Evolutionary conservation across 2,888 invertebrate genomes (phyloP).

Genomic region (Conops quadrifasciatus): DNA sequence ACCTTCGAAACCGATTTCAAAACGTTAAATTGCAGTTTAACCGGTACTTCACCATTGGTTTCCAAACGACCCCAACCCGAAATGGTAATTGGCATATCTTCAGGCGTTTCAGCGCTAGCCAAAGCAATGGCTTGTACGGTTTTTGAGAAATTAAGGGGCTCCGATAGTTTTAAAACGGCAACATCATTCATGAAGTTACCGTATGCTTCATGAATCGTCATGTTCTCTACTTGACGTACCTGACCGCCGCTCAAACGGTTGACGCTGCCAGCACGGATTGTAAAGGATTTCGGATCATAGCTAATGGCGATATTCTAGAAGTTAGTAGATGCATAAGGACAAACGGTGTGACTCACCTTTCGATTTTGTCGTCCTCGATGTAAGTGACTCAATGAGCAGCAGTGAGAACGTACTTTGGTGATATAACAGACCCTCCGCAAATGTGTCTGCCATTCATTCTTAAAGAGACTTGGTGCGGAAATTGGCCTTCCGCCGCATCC

Average conservation of each 20-base stretch:
- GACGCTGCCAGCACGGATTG: constrained; percentile 60
- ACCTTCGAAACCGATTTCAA: constrained; percentile 46
- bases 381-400: constrained; percentile 59
- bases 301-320: constrained; percentile 41
- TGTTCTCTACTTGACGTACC: constrained; percentile 42
- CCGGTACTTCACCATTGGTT: constrained; percentile 48
- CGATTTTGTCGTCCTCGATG: constrained; percentile 45
- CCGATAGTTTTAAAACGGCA: constrained; percentile 48
- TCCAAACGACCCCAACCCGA: constrained; percentile 54
- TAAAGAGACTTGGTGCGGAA: constrained; percentile 63
- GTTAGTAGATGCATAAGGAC: neutral
- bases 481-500: constrained; percentile 55
- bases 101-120: constrained; percentile 46
- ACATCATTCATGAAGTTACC: constrained; percentile 52
- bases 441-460: constrained; percentile 49
- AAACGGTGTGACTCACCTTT: constrained; percentile 42
- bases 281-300: constrained; percentile 49
- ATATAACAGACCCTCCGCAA: constrained; percentile 56
- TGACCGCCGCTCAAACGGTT: constrained; percentile 55
- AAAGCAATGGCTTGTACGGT: constrained; percentile 49
- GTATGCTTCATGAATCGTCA: constrained; percentile 51
- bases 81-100: constrained; percentile 45
- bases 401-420: constrained; percentile 48
- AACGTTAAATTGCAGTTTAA: constrained; percentile 50
- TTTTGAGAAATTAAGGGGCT: constrained; percentile 45